Base-by-base conservation (phyloP, 2,888 invertebrate genomes). In the Rhagonycha lutea region DNA sequence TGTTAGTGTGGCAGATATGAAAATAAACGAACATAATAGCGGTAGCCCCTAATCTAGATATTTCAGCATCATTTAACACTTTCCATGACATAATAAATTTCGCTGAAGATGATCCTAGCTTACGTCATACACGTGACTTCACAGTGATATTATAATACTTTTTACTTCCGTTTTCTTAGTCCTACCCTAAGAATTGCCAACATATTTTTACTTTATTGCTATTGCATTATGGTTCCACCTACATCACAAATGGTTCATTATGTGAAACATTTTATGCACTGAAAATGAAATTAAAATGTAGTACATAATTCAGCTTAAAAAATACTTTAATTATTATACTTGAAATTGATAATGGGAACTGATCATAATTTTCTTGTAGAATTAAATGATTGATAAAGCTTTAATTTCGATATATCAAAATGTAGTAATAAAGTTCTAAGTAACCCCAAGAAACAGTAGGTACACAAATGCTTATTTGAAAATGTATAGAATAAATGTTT, bases 11-110 rank as follows among this genome's bases (percentile, higher is more conserved):
- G 71, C 71, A 74, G 72, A 77, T 77, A 77, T 74, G 77, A 74
- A 77, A 74, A 74, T 77, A 69, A 77, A 77, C 74, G 77, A 77
- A 77, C 74, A 72, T 77, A 79, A 77, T 76, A 71, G 79, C 74
- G 70, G 74, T 77, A 79, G 73, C 79, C 79, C 79, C 80, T 81
- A 81, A 81, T 81, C 79, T 79, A 79, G 80, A 81, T 80, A 79
- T 81, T 81, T 81, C 81, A 79, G 81, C 81, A 75, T 80, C 81
- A 80, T 81, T 81, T 80, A 81, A 81, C 81, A 77, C 80, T 80
- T 80, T 80, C 79, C 78, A 78, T 77, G 79, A 78, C 71, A 73
- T 79, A 79, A 81, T 81, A 81, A 81, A 81, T 81, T 81, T 77
- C 71, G 61, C 70, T 73, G 78, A 73, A 78, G 79, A 79, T 79